phyloP scores from a whole-genome alignment of 1,140 invertebrate genomes.

The Anoplophora glabripennis region DNA sequence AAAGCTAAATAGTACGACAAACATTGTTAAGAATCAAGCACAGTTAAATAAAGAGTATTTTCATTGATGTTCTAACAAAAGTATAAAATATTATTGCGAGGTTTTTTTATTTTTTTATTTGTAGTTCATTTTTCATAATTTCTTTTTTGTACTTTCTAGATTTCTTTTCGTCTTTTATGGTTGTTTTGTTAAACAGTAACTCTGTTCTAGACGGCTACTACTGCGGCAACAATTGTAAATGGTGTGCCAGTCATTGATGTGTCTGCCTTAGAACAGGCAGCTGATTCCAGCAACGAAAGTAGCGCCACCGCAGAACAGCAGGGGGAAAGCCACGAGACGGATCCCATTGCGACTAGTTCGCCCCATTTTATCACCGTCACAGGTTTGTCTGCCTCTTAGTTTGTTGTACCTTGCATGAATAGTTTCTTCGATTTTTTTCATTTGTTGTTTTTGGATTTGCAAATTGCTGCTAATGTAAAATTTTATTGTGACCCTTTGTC shows the following conservation, averaged over 20 bases:
- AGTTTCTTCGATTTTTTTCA: too few species aligned
- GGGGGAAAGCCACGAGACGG: constrained; percentile 42
- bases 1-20: too few species aligned
- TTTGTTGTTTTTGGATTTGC: too few species aligned
- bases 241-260: constrained; percentile 48
- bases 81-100: neutral
- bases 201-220: constrained; percentile 17
- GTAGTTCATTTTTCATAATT: neutral
- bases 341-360: constrained; percentile 41
- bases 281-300: constrained; percentile 48
- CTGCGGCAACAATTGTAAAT: constrained; percentile 41
- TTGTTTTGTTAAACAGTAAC: neutral
- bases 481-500: too few species aligned
- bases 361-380: constrained; percentile 50
- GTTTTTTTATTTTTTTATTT: constrained; percentile 4
- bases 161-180: neutral
- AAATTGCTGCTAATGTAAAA: too few species aligned
- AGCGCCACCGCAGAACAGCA: constrained; percentile 43
- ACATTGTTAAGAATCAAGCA: too few species aligned
- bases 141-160: neutral
- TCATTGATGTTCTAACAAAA: too few species aligned
- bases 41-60: too few species aligned
- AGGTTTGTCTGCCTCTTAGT: constrained; percentile 32
- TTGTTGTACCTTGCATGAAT: too few species aligned
- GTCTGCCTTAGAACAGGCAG: constrained; percentile 45